phyloP scores from a whole-genome alignment of 2,113 vertebrate genomes.

The Psittacus erithacus region DNA sequence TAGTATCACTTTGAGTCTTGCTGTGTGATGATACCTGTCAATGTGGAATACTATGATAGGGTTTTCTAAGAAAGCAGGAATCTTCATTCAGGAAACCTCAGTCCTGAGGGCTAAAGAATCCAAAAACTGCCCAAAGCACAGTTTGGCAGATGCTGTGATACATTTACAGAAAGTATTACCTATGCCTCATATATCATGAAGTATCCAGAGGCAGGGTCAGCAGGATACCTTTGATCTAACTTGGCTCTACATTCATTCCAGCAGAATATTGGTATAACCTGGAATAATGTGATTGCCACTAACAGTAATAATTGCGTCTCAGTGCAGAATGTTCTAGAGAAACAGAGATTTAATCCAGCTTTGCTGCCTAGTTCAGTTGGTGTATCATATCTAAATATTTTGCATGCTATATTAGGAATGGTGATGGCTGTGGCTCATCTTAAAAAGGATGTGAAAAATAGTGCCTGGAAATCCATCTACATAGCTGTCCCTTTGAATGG shows the following conservation, averaged over 20 bases:
- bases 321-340: neutral
- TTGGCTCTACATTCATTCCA: neutral
- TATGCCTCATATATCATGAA: rapidly evolving
- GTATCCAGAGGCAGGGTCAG: neutral
- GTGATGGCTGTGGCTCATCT: neutral
- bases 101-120: neutral
- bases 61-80: neutral
- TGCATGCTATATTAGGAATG: rapidly evolving
- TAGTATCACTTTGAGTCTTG: neutral
- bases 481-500: neutral
- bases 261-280: neutral
- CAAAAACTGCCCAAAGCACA: neutral
- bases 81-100: neutral
- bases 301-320: neutral
- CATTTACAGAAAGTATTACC: neutral
- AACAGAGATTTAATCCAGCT: neutral
- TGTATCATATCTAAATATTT: neutral
- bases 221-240: neutral
- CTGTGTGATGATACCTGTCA: neutral
- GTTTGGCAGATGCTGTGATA: neutral
- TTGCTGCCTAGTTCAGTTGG: neutral
- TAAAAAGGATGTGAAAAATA: neutral
- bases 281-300: neutral
- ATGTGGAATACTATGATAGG: neutral
- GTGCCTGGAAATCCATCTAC: neutral